Percentiles rank a stretch among this genome's conserved stretches.
Evolutionary conservation across 2,888 invertebrate species (phyloP).

Genomic region (Eupithecia vulgata): DNA sequence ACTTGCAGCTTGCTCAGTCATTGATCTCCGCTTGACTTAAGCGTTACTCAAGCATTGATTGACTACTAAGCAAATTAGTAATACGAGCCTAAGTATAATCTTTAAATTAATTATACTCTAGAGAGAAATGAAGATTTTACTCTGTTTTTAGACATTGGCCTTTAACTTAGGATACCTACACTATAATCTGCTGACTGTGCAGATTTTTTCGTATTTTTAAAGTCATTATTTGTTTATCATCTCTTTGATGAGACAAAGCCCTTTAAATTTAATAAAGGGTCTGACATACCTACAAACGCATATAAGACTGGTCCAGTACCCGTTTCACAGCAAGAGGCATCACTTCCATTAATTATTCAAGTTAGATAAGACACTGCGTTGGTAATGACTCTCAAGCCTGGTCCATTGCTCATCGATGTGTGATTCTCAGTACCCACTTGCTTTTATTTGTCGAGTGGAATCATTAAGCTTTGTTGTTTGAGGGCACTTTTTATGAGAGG

Average conservation of each 20-base stretch:
- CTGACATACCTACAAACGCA: conserved; percentile 2
- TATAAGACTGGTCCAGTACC: conserved; percentile 45
- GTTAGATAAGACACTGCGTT: conserved; percentile 82
- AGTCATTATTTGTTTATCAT: not conserved
- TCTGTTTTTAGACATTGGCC: not conserved
- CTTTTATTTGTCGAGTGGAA: conserved; percentile 65
- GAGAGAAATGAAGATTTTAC: not conserved
- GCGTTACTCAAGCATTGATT: too few species aligned
- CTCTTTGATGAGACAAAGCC: not conserved
- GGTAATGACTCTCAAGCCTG: conserved; percentile 74
- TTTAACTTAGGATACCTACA: not conserved
- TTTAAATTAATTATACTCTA: not conserved
- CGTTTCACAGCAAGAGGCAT: conserved; percentile 73
- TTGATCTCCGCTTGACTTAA: too few species aligned
- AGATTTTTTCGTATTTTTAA: not conserved
- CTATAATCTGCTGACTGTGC: not conserved
- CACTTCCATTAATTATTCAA: conserved; percentile 82
- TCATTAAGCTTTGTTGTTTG: conserved; percentile 65
- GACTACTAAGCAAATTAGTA: too few species aligned
- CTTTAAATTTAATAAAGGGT: not conserved
- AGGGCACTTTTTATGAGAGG: conserved; percentile 36
- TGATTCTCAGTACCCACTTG: conserved; percentile 58
- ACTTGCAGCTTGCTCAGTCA: too few species aligned
- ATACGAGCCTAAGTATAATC: not conserved
- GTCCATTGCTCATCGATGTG: conserved; percentile 77